phyloP scores from a whole-genome alignment of 2,888 invertebrate genomes.

The Plebejus anna region DNA sequence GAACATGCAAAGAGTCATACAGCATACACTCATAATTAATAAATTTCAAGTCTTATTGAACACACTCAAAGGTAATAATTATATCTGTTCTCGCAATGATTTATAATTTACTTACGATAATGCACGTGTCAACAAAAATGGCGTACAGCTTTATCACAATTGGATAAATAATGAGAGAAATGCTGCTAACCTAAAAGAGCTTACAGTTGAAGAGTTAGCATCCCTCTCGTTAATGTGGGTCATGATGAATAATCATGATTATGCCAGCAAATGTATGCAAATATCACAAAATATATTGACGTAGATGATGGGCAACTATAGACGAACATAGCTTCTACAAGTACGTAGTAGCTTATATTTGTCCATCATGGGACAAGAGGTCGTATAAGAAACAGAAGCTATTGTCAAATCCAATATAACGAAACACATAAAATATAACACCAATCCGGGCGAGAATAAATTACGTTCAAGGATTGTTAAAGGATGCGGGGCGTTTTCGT shows the following conservation, averaged over 20 bases:
- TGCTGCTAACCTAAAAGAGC: not conserved
- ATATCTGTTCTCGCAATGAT: slow-evolving; percentile 4
- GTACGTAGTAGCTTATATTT: not conserved
- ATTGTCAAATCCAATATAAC: not conserved
- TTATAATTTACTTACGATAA: not conserved
- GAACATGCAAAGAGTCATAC: slow-evolving; percentile 9
- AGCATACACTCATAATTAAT: slow-evolving; percentile 8
- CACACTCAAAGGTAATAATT: not conserved
- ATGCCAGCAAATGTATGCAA: not conserved
- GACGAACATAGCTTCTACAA: not conserved
- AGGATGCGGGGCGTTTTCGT: not conserved
- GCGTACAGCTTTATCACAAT: not conserved
- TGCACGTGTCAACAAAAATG: not conserved
- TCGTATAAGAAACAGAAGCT: not conserved
- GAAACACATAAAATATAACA: not conserved
- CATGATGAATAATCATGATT: not conserved
- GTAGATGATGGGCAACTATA: not conserved
- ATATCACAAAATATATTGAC: not conserved
- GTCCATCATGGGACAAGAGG: not conserved
- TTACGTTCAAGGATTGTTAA: not conserved
- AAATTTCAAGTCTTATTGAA: slow-evolving; percentile 16
- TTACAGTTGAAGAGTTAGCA: not conserved
- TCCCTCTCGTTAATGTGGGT: not conserved
- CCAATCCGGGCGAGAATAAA: not conserved
- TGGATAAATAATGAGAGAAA: slow-evolving; percentile 5